These are phyloP conservation scores for Tenthredo distinguenda DNA, from an alignment of 2,888 invertebrate species.

Conservation along the genomic window DNA sequence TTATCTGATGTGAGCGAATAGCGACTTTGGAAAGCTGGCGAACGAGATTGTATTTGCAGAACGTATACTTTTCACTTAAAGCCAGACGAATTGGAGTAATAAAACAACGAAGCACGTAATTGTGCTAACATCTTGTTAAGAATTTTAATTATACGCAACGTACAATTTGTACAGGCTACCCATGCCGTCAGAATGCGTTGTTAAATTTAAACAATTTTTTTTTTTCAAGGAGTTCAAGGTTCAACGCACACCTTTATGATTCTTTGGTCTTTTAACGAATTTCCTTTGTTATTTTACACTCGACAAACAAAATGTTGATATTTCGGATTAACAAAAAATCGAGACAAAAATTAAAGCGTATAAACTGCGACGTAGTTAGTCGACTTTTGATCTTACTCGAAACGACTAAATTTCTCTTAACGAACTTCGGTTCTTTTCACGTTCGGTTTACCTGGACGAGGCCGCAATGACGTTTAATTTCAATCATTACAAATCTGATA, in stretches of 20 bases:
- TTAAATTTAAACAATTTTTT: neutral
- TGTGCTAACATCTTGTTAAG: constrained; percentile 16
- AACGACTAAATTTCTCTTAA: neutral
- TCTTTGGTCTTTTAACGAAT: neutral
- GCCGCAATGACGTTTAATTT: neutral
- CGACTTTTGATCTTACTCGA: neutral
- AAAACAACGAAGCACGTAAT: neutral
- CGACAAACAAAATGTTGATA: neutral
- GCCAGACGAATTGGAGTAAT: constrained; percentile 5
- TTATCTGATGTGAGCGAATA: neutral
- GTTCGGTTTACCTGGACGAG: neutral
- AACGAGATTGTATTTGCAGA: neutral
- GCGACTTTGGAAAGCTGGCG: neutral
- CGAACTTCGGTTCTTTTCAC: neutral
- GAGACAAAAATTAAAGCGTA: neutral
- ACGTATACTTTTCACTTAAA: neutral
- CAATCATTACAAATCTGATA: neutral
- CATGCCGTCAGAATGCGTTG: neutral
- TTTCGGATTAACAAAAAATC: neutral
- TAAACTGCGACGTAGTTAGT: neutral
- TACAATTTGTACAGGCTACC: neutral
- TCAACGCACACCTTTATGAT: neutral
- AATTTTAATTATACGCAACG: neutral
- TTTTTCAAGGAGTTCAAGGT: neutral
- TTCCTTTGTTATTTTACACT: neutral